phyloP scores from a whole-genome alignment of 2,113 vertebrate species.

The Aphelocoma coerulescens region DNA sequence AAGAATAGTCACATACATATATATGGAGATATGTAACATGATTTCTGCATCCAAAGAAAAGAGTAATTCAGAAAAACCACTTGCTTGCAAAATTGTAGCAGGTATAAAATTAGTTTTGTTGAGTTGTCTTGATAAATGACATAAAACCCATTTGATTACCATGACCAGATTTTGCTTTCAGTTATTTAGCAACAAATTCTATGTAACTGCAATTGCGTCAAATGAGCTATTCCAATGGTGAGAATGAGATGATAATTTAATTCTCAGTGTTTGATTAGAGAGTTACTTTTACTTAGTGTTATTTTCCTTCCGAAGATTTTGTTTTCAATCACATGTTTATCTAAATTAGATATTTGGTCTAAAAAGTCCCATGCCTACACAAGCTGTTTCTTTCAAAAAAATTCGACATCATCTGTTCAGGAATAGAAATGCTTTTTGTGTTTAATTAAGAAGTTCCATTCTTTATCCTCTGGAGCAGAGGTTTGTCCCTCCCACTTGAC shows the following conservation, averaged over 20 bases:
- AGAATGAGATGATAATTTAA: neutral
- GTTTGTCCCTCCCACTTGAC: neutral
- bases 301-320: neutral
- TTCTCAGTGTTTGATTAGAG: neutral
- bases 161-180: neutral
- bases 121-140: neutral
- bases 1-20: neutral
- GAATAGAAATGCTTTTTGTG: neutral
- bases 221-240: neutral
- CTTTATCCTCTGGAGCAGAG: neutral
- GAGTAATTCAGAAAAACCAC: neutral
- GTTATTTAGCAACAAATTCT: neutral
- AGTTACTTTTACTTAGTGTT: neutral
- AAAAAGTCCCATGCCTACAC: neutral
- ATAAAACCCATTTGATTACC: neutral
- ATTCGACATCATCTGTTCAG: neutral
- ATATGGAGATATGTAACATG: neutral
- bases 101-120: neutral
- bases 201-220: neutral
- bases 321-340: neutral
- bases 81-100: neutral
- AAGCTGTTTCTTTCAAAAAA: neutral
- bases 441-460: neutral
- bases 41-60: neutral
- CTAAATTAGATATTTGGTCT: neutral